These are phyloP conservation scores for Polyommatus icarus DNA, from an alignment of 2,888 invertebrate species.

Conservation along the genomic window DNA sequence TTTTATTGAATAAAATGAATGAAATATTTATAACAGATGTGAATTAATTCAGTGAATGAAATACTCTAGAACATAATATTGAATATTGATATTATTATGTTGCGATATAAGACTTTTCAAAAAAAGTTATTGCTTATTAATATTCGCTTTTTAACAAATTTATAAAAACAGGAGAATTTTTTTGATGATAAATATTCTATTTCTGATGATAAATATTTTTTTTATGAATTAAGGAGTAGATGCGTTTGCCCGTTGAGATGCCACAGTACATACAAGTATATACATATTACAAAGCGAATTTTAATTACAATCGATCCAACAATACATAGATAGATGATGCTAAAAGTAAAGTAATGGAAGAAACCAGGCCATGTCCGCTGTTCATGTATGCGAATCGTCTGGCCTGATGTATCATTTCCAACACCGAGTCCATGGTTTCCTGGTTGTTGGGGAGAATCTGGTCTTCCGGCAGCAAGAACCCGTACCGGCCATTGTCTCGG, in stretches of 20 bases:
- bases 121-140: neutral
- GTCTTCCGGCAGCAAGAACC: slow-evolving; percentile 84
- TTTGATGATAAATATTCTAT: too few species aligned
- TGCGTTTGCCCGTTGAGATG: too few species aligned
- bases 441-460: slow-evolving; percentile 83
- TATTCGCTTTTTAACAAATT: too few species aligned
- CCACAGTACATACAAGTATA: too few species aligned
- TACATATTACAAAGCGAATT: neutral
- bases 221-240: too few species aligned
- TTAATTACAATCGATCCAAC: neutral
- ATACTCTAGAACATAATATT: neutral
- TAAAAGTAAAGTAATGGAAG: slow-evolving; percentile 23
- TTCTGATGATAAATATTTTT: too few species aligned
- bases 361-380: slow-evolving; percentile 27
- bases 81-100: neutral
- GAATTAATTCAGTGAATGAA: neutral
- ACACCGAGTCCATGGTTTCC: slow-evolving; percentile 78
- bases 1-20: slow-evolving; percentile 19
- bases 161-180: too few species aligned
- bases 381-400: slow-evolving; percentile 62
- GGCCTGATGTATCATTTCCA: slow-evolving; percentile 63
- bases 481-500: slow-evolving; percentile 83
- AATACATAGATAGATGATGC: slow-evolving; percentile 18
- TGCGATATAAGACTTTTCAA: neutral
- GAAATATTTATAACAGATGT: neutral